phyloP scores from a whole-genome alignment of 2,113 vertebrate species.

The Cardinalis cardinalis region DNA sequence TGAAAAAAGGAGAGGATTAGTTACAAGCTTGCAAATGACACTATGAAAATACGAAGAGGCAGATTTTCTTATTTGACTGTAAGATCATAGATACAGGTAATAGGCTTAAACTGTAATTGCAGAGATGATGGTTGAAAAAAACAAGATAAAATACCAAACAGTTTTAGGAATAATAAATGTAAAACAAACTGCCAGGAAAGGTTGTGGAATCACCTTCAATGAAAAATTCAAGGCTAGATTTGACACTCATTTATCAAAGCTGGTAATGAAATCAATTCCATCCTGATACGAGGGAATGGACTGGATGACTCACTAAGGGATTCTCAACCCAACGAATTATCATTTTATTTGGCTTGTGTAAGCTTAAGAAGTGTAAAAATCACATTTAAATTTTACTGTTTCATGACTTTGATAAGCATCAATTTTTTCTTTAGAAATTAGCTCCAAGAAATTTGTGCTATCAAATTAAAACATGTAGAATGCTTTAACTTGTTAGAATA shows the following conservation, averaged over 20 bases:
- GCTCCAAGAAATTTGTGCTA: neutral
- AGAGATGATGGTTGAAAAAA: neutral
- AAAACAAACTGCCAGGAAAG: neutral
- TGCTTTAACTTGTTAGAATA: neutral
- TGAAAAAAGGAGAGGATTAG: neutral
- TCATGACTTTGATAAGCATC: neutral
- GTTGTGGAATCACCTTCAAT: slow-evolving; percentile 12
- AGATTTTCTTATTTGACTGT: neutral
- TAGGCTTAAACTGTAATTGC: neutral
- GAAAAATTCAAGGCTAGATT: slow-evolving; percentile 17
- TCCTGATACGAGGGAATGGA: neutral
- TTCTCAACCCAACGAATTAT: neutral
- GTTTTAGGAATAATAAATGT: neutral
- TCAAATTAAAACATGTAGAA: neutral
- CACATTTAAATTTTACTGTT: slow-evolving; percentile 7
- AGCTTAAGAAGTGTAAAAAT: neutral
- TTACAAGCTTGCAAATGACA: neutral
- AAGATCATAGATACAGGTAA: neutral
- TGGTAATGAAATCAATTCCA: slow-evolving; percentile 21
- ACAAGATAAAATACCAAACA: neutral
- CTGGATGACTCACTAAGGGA: slow-evolving; percentile 18
- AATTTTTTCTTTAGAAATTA: slow-evolving; percentile 14
- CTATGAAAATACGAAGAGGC: neutral
- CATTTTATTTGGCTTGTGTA: slow-evolving; percentile 23
- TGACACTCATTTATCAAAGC: slow-evolving; percentile 22